phyloP scores from a whole-genome alignment of 2,113 vertebrate genomes.

The Ailuropoda melanoleuca region DNA sequence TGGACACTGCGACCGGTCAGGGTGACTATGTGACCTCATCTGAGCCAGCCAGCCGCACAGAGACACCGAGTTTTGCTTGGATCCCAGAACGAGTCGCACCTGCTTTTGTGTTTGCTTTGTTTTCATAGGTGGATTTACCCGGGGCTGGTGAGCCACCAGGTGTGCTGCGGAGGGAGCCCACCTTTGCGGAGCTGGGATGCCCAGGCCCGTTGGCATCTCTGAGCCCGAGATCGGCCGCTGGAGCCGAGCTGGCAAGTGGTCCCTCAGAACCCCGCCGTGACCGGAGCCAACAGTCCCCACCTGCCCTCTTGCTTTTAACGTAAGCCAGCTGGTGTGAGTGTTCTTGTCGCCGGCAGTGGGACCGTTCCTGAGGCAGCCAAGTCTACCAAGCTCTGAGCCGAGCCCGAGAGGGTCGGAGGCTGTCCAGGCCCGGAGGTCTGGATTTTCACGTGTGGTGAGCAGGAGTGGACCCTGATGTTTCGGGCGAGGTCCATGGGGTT shows the following conservation, averaged over 20 bases:
- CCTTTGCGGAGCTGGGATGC: neutral
- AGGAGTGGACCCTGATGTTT: neutral
- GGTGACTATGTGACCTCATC: neutral
- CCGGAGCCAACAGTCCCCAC: fast-evolving
- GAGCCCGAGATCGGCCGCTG: fast-evolving
- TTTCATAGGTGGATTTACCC: neutral
- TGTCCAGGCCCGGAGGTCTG: fast-evolving
- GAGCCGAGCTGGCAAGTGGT: neutral
- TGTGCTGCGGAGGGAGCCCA: neutral
- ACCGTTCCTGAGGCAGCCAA: fast-evolving
- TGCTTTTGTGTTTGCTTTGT: neutral
- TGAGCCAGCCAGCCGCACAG: neutral
- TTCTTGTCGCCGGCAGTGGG: fast-evolving
- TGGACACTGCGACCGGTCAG: no score
- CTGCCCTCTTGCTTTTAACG: fast-evolving
- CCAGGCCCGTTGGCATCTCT: no score
- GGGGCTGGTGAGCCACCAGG: fast-evolving
- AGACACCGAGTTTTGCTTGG: no score
- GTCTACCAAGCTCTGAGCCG: neutral
- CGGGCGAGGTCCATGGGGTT: neutral
- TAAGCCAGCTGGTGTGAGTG: neutral
- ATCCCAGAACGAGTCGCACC: fast-evolving
- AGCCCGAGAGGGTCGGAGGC: neutral
- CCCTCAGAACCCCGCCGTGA: fast-evolving
- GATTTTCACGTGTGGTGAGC: fast-evolving